phyloP scores from a whole-genome alignment of 2,113 vertebrate genomes.

The Craseonycteris thonglongyai region DNA sequence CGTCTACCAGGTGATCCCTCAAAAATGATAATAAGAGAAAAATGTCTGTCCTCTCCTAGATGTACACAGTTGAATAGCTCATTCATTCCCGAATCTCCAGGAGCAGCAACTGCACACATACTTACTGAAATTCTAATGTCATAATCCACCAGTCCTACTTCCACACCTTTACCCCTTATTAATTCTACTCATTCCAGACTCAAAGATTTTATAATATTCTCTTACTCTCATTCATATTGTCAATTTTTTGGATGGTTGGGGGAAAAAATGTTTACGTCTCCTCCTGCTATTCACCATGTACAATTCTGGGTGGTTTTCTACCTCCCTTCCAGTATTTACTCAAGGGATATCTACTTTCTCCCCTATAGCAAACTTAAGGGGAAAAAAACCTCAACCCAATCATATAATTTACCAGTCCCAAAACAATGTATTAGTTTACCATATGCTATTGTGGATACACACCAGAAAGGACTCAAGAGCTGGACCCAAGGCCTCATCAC shows the following conservation, averaged over 20 bases:
- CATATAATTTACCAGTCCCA: background rate
- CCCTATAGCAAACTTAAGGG: background rate
- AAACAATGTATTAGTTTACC: background rate
- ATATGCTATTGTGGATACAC: background rate
- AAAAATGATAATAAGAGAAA: constrained; percentile 10
- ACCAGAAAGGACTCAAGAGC: background rate
- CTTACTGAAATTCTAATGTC: background rate
- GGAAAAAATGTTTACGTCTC: background rate
- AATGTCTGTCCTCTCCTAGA: background rate
- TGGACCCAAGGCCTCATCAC: background rate
- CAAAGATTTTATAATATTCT: background rate
- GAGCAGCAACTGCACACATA: background rate
- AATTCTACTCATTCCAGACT: background rate
- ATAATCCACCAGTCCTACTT: background rate
- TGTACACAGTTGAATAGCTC: background rate
- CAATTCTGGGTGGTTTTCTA: background rate
- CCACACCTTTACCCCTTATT: background rate
- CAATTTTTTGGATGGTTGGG: background rate
- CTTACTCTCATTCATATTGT: background rate
- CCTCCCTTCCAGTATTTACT: background rate
- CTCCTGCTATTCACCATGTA: background rate
- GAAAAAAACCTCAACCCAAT: background rate
- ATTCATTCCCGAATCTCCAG: background rate
- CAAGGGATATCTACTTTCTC: background rate
- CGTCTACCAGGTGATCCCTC: background rate